Percentiles rank a stretch among this genome's conserved stretches.
Evolutionary conservation across 2,888 invertebrate genomes (phyloP).

Genomic region (Thecocarcelia acutangulata): DNA sequence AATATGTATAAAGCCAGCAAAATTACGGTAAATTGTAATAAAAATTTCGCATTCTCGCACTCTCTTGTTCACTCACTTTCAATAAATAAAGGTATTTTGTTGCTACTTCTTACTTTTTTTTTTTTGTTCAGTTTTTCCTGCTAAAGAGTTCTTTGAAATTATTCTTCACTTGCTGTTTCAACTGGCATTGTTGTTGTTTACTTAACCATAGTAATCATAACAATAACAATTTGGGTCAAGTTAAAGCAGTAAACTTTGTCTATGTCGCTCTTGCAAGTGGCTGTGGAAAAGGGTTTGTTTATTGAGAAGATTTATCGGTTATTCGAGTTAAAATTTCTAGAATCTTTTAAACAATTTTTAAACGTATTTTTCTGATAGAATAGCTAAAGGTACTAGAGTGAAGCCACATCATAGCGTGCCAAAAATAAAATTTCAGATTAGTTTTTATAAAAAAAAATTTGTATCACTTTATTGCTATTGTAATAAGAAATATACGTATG

Average conservation of each 20-base stretch:
- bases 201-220: slow-evolving; percentile 54
- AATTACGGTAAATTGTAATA: slow-evolving; percentile 17
- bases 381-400: too few species aligned
- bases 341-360: too few species aligned
- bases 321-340: too few species aligned
- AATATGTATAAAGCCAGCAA: slow-evolving; percentile 5
- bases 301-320: too few species aligned
- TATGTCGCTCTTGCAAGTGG: neutral
- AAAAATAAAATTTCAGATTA: too few species aligned
- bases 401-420: too few species aligned
- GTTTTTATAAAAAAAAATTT: too few species aligned
- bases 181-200: slow-evolving; percentile 34
- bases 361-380: too few species aligned
- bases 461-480: too few species aligned
- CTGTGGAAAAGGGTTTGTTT: too few species aligned
- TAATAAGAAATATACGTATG: too few species aligned
- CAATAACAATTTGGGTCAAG: slow-evolving; percentile 71
- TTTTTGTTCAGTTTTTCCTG: neutral
- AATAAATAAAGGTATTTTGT: slow-evolving; percentile 2
- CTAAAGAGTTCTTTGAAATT: slow-evolving; percentile 2
- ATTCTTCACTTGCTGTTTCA: neutral
- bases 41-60: neutral
- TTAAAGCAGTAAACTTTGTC: slow-evolving; percentile 68
- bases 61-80: neutral
- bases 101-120: neutral